Evolutionary conservation across 2,888 invertebrate genomes (phyloP), one percentile per base, ranked within the genome.

Genomic region (Digitonthophagus gazella): DNA sequence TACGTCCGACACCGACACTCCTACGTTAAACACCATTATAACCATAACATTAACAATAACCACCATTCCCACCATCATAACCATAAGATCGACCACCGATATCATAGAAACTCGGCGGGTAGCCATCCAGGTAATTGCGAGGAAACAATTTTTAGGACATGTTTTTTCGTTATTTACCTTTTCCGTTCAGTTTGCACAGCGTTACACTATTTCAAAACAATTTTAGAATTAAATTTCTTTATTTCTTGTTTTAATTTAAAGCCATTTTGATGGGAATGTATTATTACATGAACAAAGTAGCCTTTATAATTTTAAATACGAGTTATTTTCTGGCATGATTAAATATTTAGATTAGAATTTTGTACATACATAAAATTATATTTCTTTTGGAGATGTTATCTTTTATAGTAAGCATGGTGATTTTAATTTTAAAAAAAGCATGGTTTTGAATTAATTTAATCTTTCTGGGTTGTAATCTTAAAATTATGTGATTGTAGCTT

Each of bases 31-130:
- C 86, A 86, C 78, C 84, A 85, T 78, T 83, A 84, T 78, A 84
- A 83, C 79, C 84, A 84, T 78, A 85, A 85, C 83, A 86, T 85
- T 85, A 89, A 88, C 80, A 88, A 86, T 84, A 86, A 86, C 78
- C 85, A 85, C 79, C 85, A 86, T 79, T 85, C 85, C 84, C 86
- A 85, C 78, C 83, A 85, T 79, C 84, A 86, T 80, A 86, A 86
- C 83, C 85, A 85, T 83, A 82, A 82, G 80, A 78, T 81, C 75
- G 86, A 86, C 83, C 86, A 86, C 84, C 84, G 86, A 80, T 86
- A 86, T 83, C 86, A 87, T 84, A 85, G 86, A 85, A 86, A 86
- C 82, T 84, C 86, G 78, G 83, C 85, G 84, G 84, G 85, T 81
- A 85, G 83, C 83, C 84, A 85, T 83, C 84, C 85, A 86, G 86